Evolutionary conservation across 2,888 invertebrate genomes (phyloP).

Genomic region (Glyphotaelius pellucidus): DNA sequence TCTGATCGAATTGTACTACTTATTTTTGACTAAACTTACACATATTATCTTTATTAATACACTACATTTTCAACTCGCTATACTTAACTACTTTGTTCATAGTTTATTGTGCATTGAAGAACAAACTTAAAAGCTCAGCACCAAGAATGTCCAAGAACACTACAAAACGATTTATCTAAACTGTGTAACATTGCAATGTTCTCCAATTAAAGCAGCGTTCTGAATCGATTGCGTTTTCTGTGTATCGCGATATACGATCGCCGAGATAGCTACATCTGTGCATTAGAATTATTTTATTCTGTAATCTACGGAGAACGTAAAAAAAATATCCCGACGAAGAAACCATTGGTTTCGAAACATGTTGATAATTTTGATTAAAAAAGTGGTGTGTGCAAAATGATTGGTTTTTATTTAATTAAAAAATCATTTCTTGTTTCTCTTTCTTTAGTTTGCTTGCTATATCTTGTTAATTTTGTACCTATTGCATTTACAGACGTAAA

Average conservation of each 20-base stretch:
- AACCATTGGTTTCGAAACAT: no score
- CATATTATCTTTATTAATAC: no score
- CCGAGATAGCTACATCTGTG: neutral
- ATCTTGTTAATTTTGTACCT: neutral
- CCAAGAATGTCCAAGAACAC: neutral
- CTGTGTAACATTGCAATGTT: neutral
- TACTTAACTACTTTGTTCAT: neutral
- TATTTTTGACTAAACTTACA: neutral
- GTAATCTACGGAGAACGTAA: neutral
- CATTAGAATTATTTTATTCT: neutral
- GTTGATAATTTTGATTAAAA: no score
- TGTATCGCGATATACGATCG: constrained; percentile 1
- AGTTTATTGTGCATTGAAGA: neutral
- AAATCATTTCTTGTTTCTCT: neutral
- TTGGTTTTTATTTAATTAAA: no score
- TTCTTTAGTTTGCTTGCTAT: neutral
- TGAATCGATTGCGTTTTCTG: neutral
- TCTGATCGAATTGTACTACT: neutral
- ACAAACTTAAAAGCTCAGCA: neutral
- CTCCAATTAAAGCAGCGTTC: neutral
- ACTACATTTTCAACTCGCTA: neutral
- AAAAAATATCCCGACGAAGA: neutral
- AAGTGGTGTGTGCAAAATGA: no score
- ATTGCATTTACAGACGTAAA: neutral
- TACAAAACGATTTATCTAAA: neutral